Base-by-base conservation (phyloP, 2,888 invertebrate genomes). In the Nesidiocoris tenuis region DNA sequence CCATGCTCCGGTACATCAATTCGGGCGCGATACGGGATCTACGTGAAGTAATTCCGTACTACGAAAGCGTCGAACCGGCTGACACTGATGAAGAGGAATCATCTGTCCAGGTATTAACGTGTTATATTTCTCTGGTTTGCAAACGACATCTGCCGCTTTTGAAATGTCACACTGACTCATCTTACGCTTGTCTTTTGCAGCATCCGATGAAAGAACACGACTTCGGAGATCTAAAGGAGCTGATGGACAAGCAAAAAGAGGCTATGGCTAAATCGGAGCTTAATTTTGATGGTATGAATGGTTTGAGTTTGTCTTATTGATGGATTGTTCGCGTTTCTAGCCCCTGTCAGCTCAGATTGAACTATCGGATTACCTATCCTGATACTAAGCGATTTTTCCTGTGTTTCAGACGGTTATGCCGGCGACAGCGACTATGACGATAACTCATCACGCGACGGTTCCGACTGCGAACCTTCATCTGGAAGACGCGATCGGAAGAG, bases 21-120 rank as follows among this genome's bases (percentile, higher is more conserved):
- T 90, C 91, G 0, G 94, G 94, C 12, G 92, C 91, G 83, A 88
- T 94, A 79, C 92, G 92, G 82, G 92, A 94, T 81, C 83, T 94
- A 54, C 88, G 89, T 76, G 93, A 93, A 82, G 90, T 92, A 1
- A 90, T 92, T 84, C 91, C 91, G 1, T 77, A 79, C 54, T 72
- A 72, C 54, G 72, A 72, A 18, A 72, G 61, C 23, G 63, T 24
- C 2, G 72, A 61, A 9, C 17, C 55, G 3, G 72, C 18, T 5
- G 72, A 72, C 17, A 72, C 72, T 19, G 72, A 72, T 54, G 72
- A 72, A 39, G 72, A 72, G 23, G 72, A 72, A 72, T 55, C 39
- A n/a, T 23, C 54, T 39, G 63, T 54, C 17, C 55, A 61, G 72
- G 72, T 72, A 66, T 19, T 19, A 1, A 24, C 24, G 17, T 25